These are phyloP conservation scores for Fringilla coelebs DNA, from an alignment of 2,797 vertebrate genomes.

Conservation along the genomic window DNA sequence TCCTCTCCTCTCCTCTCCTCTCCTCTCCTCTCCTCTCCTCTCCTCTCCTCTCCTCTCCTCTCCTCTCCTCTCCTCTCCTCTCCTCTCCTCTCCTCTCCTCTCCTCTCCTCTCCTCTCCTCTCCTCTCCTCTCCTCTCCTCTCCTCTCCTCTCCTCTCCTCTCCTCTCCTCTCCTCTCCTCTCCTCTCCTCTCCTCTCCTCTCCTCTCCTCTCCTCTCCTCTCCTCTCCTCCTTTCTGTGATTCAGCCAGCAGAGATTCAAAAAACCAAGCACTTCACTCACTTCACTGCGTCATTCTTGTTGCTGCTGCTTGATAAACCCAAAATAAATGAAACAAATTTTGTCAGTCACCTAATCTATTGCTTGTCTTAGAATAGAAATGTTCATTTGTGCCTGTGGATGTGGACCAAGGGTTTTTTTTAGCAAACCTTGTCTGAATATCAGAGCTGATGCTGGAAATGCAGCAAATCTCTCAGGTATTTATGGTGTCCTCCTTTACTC, in stretches of 20 bases:
- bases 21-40: fast-evolving
- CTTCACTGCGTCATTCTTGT: neutral
- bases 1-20: no score
- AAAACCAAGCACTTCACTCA: no score
- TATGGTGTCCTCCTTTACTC: neutral
- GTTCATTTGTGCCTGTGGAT: neutral
- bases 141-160: no score
- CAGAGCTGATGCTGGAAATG: neutral
- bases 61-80: no score
- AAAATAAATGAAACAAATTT: neutral
- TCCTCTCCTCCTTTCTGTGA: no score
- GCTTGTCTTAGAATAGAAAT: neutral
- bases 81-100: no score
- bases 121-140: no score
- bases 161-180: no score
- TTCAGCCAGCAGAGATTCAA: no score
- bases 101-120: fast-evolving
- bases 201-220: no score
- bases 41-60: no score
- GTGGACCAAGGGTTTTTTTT: neutral
- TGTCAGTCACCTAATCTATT: neutral
- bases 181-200: no score
- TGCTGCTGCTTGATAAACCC: neutral
- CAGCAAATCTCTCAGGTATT: neutral
- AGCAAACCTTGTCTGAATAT: neutral